phyloP scores from a whole-genome alignment of 2,888 invertebrate genomes.

The Pogonocherus hispidulus region DNA sequence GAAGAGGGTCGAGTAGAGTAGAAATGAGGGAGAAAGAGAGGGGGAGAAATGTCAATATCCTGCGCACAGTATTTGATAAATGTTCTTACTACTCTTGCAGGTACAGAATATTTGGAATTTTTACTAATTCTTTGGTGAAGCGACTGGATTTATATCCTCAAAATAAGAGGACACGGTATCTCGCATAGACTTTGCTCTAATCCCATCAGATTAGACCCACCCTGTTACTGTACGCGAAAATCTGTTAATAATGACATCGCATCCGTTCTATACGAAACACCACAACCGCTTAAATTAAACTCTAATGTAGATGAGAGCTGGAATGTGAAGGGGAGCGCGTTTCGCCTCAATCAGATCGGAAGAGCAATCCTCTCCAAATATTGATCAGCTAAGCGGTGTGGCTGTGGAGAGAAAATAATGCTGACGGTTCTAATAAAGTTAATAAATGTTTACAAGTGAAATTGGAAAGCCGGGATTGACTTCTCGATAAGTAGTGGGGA shows the following conservation, averaged over 20 bases:
- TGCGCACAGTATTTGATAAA: no score
- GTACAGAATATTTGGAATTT: no score
- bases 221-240: neutral
- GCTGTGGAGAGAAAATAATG: slow-evolving; percentile 1
- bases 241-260: neutral
- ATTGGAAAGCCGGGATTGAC: neutral
- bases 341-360: slow-evolving; percentile 18
- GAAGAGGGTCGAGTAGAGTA: no score
- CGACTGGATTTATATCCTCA: no score
- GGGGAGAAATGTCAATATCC: no score
- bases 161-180: no score
- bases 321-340: slow-evolving; percentile 13
- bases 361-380: slow-evolving; percentile 21
- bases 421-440: slow-evolving; percentile 4
- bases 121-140: no score
- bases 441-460: slow-evolving; percentile 12
- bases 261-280: neutral
- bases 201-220: no score
- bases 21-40: no score
- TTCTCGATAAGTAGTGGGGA: neutral
- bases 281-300: slow-evolving; percentile 2
- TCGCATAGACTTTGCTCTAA: no score
- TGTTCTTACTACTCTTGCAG: no score
- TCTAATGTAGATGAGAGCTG: neutral
- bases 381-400: slow-evolving; percentile 1